Conservation (phyloP, 92 coral and sea anemone genomes). For the Zoanthus gigantus region DNA sequence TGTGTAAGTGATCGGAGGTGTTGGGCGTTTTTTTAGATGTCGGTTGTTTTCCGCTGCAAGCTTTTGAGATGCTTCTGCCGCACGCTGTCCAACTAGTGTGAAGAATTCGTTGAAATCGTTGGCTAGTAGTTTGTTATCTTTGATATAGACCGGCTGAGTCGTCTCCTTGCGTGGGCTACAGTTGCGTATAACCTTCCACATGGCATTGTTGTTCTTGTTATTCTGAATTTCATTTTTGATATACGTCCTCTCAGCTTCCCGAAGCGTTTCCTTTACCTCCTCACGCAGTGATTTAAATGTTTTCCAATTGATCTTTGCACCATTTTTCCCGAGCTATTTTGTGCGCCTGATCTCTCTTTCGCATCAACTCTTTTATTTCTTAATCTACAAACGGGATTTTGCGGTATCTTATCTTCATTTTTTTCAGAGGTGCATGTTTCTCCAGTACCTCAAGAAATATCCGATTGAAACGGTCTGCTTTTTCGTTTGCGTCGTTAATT, state of each 20-base stretch:
- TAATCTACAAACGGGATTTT: constrained; percentile 22
- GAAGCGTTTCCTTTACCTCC: constrained; percentile 17
- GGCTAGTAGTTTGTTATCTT: not conserved
- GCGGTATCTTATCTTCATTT: constrained; percentile 41
- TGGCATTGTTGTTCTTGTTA: not conserved
- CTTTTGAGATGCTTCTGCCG: constrained; percentile 10
- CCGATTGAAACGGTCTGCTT: not conserved
- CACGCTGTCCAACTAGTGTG: not conserved
- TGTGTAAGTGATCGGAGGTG: constrained; percentile 18
- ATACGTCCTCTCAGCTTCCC: constrained; percentile 9
- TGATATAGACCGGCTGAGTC: not conserved
- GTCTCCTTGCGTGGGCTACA: not conserved
- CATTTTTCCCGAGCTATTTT: constrained; percentile 20
- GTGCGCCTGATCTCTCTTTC: constrained; percentile 33
- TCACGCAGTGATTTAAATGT: not conserved
- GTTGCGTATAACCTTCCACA: not conserved
- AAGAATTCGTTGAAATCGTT: not conserved
- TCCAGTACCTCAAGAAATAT: not conserved
- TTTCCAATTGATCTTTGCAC: constrained; percentile 9
- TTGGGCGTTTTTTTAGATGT: constrained; percentile 11
- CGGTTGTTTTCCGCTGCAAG: constrained; percentile 20
- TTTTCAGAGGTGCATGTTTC: not conserved
- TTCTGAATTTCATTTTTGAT: constrained; percentile 22
- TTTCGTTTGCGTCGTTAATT: not conserved
- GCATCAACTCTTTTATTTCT: constrained; percentile 31